phyloP scores from a whole-genome alignment of 2,888 invertebrate genomes.

The Yponomeuta sedellus region DNA sequence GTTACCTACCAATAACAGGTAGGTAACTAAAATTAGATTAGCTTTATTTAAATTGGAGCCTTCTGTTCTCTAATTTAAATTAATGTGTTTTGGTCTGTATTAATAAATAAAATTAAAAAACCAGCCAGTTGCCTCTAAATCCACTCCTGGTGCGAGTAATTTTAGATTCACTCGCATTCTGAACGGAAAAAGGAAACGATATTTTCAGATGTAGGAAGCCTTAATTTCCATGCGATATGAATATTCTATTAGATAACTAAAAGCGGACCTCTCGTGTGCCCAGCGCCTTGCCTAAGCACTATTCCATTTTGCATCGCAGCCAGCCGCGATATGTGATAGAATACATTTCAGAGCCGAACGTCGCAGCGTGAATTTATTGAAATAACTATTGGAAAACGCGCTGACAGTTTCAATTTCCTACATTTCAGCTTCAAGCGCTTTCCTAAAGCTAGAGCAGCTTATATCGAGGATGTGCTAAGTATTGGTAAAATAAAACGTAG shows the following conservation, averaged over 20 bases:
- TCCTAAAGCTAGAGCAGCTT: not conserved
- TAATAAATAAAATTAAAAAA: no score
- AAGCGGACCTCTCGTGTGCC: not conserved
- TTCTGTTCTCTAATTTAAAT: no score
- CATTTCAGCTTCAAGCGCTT: not conserved
- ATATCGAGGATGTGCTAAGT: not conserved
- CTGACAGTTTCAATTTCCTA: slow-evolving; percentile 8
- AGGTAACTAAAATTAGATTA: no score
- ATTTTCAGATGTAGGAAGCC: not conserved
- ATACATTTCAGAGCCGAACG: not conserved
- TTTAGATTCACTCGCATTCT: no score
- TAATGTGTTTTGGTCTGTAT: no score
- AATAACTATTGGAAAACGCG: not conserved
- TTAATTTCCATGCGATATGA: not conserved
- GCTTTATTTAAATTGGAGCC: no score
- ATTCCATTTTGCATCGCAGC: not conserved
- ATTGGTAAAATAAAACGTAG: no score
- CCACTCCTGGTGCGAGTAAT: no score
- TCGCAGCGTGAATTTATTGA: not conserved
- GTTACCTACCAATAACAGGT: no score
- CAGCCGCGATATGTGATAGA: not conserved
- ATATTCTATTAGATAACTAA: not conserved
- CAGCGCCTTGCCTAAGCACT: not conserved
- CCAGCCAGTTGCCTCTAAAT: no score
- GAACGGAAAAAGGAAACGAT: not conserved